These are phyloP conservation scores for Peromyscus nudipes DNA, from an alignment of 2,797 vertebrate species.

Conservation along the genomic window DNA sequence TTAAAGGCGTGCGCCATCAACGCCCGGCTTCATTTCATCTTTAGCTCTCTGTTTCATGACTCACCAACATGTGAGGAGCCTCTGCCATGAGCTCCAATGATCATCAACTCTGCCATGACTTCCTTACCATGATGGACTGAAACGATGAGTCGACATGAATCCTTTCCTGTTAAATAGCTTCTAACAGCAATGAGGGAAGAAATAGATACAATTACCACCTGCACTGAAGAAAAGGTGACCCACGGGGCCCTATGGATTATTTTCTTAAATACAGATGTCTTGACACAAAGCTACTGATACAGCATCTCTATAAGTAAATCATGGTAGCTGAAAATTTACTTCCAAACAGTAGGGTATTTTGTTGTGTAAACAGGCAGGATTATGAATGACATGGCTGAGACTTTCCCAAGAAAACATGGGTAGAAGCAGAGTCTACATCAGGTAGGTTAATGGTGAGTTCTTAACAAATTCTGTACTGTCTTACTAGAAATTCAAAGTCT, in stretches of 20 bases:
- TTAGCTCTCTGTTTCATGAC: not conserved
- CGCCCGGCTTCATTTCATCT: not conserved
- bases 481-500: not conserved
- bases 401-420: not conserved
- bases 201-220: not conserved
- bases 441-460: not conserved
- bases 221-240: not conserved
- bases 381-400: not conserved
- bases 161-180: not conserved
- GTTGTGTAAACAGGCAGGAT: not conserved
- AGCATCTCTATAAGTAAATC: not conserved
- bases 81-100: not conserved
- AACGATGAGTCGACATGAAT: not conserved
- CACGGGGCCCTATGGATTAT: not conserved
- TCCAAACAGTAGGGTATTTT: not conserved
- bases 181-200: not conserved
- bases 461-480: not conserved
- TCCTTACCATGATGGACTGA: no score
- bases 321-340: not conserved
- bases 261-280: not conserved
- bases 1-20: no score
- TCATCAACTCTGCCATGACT: not conserved
- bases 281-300: not conserved
- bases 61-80: not conserved
- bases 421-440: not conserved